Conservation (phyloP, 2,888 invertebrate species). For the Amblyjoppa proteus region DNA sequence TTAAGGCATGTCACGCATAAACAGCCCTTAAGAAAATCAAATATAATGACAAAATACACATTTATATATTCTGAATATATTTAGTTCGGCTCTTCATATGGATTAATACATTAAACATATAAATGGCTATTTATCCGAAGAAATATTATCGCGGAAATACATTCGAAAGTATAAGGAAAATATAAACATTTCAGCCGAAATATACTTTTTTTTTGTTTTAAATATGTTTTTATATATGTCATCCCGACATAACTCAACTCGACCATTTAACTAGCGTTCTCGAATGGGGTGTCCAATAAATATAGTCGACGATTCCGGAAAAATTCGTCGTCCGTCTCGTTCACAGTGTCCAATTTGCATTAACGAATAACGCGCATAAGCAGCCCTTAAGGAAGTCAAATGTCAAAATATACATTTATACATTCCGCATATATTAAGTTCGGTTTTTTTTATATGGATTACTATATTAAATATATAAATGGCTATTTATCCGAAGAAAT, state of each 20-base stretch:
- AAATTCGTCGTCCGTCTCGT: background rate
- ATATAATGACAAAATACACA: background rate
- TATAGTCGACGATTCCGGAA: background rate
- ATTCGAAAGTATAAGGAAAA: background rate
- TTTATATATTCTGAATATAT: background rate
- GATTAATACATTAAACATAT: background rate
- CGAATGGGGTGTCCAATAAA: background rate
- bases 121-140: background rate
- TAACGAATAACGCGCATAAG: background rate
- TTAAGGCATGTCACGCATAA: background rate
- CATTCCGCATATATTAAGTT: no score
- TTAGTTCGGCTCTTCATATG: background rate
- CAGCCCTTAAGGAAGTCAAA: background rate
- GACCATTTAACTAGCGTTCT: constrained; percentile 13
- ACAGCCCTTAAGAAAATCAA: background rate
- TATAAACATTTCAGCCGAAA: background rate
- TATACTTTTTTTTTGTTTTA: no score
- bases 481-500: no score
- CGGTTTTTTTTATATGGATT: no score
- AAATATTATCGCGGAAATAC: background rate
- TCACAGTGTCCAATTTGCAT: background rate
- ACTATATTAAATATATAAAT: no score
- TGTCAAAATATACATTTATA: no score
- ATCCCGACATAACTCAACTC: background rate
- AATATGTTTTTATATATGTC: no score